Percentiles rank a stretch among this genome's conserved stretches.
Evolutionary conservation across 2,113 vertebrate species (phyloP).

Genomic region (Vombatus ursinus): DNA sequence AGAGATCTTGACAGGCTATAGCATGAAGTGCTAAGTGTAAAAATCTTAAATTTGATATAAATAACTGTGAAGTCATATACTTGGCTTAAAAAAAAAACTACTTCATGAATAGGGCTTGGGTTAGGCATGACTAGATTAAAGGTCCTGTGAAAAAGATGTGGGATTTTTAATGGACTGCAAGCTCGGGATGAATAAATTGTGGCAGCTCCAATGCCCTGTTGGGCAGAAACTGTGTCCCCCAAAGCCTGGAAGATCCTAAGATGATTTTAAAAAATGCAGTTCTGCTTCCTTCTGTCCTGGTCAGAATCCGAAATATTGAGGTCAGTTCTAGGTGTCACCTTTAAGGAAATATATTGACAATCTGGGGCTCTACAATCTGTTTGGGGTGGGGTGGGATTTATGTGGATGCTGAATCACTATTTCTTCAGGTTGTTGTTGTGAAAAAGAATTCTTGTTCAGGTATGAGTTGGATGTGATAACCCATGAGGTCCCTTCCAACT

Average conservation of each 20-base stretch:
- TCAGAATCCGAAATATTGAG: too few relatives aligned
- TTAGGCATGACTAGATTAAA: neutral
- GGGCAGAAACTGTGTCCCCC: neutral
- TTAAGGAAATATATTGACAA: too few relatives aligned
- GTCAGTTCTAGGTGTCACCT: too few relatives aligned
- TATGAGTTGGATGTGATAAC: neutral
- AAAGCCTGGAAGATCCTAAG: neutral
- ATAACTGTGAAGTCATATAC: neutral
- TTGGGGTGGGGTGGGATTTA: neutral
- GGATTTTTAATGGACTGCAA: neutral
- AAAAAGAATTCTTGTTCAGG: neutral
- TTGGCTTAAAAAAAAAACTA: neutral
- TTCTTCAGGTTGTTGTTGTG: neutral
- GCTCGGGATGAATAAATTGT: neutral
- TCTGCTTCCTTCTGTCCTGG: neutral
- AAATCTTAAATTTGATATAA: neutral
- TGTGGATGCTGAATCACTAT: neutral
- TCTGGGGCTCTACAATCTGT: neutral
- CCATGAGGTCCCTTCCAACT: neutral
- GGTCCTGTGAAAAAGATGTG: neutral
- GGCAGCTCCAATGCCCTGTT: neutral
- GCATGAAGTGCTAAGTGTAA: neutral
- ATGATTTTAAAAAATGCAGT: neutral
- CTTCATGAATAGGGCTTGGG: neutral
- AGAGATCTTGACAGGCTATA: neutral